A percentile compares a stretch with the other conserved stretches of the same genome.
Evolutionary conservation across 2,113 vertebrate genomes (phyloP).

Genomic region (Hyperoodon ampullatus): DNA sequence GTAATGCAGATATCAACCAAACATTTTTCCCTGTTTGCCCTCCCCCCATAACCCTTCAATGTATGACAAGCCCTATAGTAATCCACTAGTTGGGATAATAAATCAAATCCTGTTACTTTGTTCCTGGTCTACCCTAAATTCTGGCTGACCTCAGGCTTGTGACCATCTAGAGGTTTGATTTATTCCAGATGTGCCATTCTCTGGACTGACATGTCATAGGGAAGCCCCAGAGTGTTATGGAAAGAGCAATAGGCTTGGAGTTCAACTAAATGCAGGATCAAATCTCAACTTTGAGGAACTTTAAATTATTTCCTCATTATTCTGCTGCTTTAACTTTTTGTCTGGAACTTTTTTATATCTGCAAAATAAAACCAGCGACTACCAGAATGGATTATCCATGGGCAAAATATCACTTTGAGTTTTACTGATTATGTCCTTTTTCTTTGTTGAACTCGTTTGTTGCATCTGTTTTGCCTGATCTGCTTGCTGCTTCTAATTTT

Average conservation of each 20-base stretch:
- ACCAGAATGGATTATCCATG: constrained; percentile 8
- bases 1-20: neutral
- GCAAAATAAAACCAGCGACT: constrained; percentile 21
- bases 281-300: constrained; percentile 45
- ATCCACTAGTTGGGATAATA: constrained; percentile 19
- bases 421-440: constrained; percentile 42
- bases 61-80: neutral
- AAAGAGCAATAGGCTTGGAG: constrained; percentile 25
- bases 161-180: constrained; percentile 39
- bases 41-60: neutral
- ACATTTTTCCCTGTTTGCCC: neutral
- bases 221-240: neutral
- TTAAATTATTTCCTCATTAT: constrained; percentile 41
- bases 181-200: constrained; percentile 53
- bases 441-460: constrained; percentile 18
- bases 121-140: constrained; percentile 38
- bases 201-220: neutral
- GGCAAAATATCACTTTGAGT: neutral
- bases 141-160: constrained; percentile 29
- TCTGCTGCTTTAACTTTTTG: constrained; percentile 43
- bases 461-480: constrained; percentile 38
- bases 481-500: constrained; percentile 51
- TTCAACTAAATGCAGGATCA: constrained; percentile 13
- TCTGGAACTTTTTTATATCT: constrained; percentile 36
- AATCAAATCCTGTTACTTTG: constrained; percentile 34